Percentiles rank a stretch among this genome's conserved stretches.
These are phyloP conservation scores for Macrosiphum euphorbiae DNA, from an alignment of 2,888 invertebrate genomes.

Conservation along the genomic window DNA sequence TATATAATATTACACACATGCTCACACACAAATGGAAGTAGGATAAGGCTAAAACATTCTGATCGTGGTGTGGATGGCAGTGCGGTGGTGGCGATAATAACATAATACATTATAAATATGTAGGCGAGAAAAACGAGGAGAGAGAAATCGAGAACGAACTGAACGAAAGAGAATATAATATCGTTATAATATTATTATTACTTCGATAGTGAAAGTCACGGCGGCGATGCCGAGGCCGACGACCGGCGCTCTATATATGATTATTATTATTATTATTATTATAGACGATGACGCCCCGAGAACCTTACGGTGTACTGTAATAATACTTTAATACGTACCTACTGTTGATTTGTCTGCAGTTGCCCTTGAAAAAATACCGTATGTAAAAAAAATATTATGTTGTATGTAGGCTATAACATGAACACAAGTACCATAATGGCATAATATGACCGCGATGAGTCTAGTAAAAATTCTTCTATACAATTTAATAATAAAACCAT, in stretches of 20 bases:
- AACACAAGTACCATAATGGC: not conserved
- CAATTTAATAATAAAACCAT: not conserved
- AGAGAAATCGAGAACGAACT: conserved; percentile 46
- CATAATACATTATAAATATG: not conserved
- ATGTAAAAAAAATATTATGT: not conserved
- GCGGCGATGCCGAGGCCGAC: conserved; percentile 52
- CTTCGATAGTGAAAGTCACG: conserved; percentile 56
- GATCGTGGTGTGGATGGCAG: not conserved
- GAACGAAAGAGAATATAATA: conserved; percentile 22
- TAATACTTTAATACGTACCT: not conserved
- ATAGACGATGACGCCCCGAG: not conserved
- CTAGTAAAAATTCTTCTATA: not conserved
- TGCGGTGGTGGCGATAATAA: not conserved
- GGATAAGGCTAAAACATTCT: conserved; percentile 34
- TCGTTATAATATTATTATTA: conserved; percentile 3
- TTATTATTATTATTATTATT: conserved; percentile 6
- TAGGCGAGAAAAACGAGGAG: conserved; percentile 13
- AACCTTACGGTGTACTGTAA: not conserved
- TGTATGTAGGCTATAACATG: not conserved
- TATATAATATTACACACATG: not conserved
- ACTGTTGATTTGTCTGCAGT: not conserved
- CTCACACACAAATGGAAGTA: conserved; percentile 16
- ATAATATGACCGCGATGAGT: not conserved
- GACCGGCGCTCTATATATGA: conserved; percentile 51
- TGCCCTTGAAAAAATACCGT: not conserved